Base-by-base conservation (phyloP, 2,888 invertebrate genomes). In the Drosophila meridionalis region DNA sequence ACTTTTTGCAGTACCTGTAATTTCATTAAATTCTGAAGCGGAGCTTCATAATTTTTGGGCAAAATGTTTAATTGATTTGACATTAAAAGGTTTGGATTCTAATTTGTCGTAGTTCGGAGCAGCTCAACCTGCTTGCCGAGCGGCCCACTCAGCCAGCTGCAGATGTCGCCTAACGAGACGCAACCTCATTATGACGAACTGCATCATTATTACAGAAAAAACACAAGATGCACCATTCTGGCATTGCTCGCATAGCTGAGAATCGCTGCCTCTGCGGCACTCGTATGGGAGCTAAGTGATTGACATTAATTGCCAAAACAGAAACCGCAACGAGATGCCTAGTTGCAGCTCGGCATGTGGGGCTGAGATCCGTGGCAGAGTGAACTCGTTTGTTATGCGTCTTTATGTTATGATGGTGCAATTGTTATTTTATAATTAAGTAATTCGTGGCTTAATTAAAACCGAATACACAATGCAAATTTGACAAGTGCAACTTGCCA, bases 251-350 rank as follows among this genome's bases (percentile, higher is more conserved):
- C 69, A 57, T 59, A 53, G 66, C 81, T 69, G 62, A 78, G 32
- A 50, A 74, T 64, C 55, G 48, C 36, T 12, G 48, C 34, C 42
- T 47, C 48, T 55, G 28, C 28, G 36, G 14, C 38, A 38, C 55
- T 65, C 64, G 58, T 52, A 53, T 83, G 75, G 69, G 26, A 61
- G 57, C 73, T 72, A 68, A 60, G 69, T 87, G 89, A 86, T 86
- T 86, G 89, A 89, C 89, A 89, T 87, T 87, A 87, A 87, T 87
- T 86, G 86, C 79, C 47, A 45, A 52, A 73, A 62, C 47, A 59
- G 42, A 67, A 40, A 59, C 52, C 56, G 45, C 55, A n/a, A 14
- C 32, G 53, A 57, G 40, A 14, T 57, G 48, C 52, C 52, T 34
- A 26, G 52, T 52, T 52, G 6, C 11, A 34, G 20, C 50, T 14